Base-by-base conservation (phyloP, 2,113 vertebrate genomes). In the Rhodinocichla rosea region DNA sequence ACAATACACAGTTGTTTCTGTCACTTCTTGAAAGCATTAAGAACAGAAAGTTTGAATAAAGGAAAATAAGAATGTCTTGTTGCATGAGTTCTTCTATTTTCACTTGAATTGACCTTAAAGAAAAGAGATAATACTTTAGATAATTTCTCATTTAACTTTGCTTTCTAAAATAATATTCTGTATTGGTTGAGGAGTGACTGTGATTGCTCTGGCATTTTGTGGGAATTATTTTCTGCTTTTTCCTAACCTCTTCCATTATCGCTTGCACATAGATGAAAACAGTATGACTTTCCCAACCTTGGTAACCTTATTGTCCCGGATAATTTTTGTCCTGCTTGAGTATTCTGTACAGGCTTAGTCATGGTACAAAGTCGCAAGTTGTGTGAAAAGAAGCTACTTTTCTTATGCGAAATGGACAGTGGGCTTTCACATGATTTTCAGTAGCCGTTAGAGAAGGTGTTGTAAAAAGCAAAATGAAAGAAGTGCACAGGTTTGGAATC, bases 201-300 rank as follows among this genome's bases (percentile, higher is more conserved):
- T 96, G 83, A 90, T 50, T 55, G 47, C 56, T 88, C 59, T 91
- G 79, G 20, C 32, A 76, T 97, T 97, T 97, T 95, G 70, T 94
- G 6, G 21, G 65, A 92, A 62, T 28, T 78, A 9, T 83, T 96
- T 96, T 81, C 73, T 78, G 27, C 55, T 94, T 96, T 70, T n/a
- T 60, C 23, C 53, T 96, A 77, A 71, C 92, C 14, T 90, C 53
- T 94, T 92, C 23, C 35, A 37, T 95, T 86, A 68, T 76, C 28
- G 59, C 30, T 74, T 93, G 30, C 52, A 71, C 52, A 21, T 90
- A 78, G 53, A 90, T 92, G 77, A 65, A 88, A 90, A 68, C 10
- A 65, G 17, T 47, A 81, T 79, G 42, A 10, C 90, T 94, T 95
- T 49, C 21, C 39, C 26, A 14, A 0, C 52, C 30, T 79, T 19